Percentiles rank a stretch among this genome's conserved stretches.
Evolutionary conservation across 2,888 invertebrate species (phyloP).

Genomic region (Apocheima hispidaria): DNA sequence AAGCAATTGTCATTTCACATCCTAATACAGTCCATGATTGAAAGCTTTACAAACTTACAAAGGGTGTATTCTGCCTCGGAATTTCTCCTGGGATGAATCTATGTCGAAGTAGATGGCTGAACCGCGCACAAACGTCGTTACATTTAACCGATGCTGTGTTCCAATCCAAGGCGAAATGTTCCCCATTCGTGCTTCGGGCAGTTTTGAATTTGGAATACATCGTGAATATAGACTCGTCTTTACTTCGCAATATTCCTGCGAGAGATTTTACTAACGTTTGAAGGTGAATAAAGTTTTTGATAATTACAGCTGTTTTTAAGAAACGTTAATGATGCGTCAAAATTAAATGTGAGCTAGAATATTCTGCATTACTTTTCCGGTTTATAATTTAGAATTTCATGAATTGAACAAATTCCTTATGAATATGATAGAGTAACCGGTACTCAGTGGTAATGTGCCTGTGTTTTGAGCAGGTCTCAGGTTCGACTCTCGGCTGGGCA

Average conservation of each 20-base stretch:
- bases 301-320: background rate
- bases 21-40: slow-evolving; percentile 49
- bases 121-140: slow-evolving; percentile 61
- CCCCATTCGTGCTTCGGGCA: slow-evolving; percentile 50
- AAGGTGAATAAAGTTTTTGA: background rate
- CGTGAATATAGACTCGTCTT: slow-evolving; percentile 1
- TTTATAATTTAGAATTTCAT: too few species aligned
- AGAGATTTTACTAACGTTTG: background rate
- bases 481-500: too few species aligned
- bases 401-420: too few species aligned
- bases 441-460: too few species aligned
- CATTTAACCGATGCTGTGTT: slow-evolving; percentile 53
- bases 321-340: background rate
- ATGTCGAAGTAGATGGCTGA: slow-evolving; percentile 56
- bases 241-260: background rate
- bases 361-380: too few species aligned
- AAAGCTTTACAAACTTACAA: slow-evolving; percentile 54
- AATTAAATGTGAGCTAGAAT: background rate
- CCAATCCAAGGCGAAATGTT: slow-evolving; percentile 48
- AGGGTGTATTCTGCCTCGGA: slow-evolving; percentile 54
- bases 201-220: slow-evolving; percentile 26
- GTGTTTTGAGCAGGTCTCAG: too few species aligned
- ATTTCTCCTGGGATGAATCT: slow-evolving; percentile 67
- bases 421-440: too few species aligned
- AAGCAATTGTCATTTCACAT: background rate